Conservation (phyloP, 2,113 vertebrate genomes). For the Bufo bufo region DNA sequence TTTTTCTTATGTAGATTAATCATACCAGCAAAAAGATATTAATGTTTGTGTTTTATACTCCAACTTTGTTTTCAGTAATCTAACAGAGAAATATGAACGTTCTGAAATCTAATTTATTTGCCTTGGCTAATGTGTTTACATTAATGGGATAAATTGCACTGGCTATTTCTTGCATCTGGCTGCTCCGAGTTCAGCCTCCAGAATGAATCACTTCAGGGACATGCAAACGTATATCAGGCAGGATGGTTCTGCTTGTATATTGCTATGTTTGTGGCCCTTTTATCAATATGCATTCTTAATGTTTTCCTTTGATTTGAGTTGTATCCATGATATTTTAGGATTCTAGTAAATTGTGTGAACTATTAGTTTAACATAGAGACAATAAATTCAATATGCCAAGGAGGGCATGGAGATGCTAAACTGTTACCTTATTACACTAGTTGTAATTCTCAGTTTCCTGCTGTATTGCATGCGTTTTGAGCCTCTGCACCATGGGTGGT, state of each 20-base stretch:
- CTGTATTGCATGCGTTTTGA: constrained; percentile 6
- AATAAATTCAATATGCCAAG: not conserved
- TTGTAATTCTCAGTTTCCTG: not conserved
- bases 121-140: constrained; percentile 35
- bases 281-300: constrained; percentile 6
- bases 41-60: constrained; percentile 23
- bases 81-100: constrained; percentile 28
- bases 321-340: not conserved
- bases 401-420: not conserved
- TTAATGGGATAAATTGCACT: constrained; percentile 49
- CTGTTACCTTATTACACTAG: not conserved
- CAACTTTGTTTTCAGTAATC: constrained; percentile 30
- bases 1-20: constrained; percentile 27
- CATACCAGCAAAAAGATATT: constrained; percentile 28
- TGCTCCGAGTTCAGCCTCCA: constrained; percentile 5
- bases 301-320: not conserved
- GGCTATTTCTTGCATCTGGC: constrained; percentile 40
- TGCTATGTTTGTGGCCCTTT: constrained; percentile 21
- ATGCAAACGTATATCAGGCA: constrained; percentile 30
- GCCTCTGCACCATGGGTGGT: constrained; percentile 15
- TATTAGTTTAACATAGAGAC: not conserved
- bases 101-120: constrained; percentile 40
- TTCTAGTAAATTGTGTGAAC: constrained; percentile 8
- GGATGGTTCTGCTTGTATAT: constrained; percentile 11
- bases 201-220: constrained; percentile 4